A percentile compares a stretch with the other conserved stretches of the same genome.
Evolutionary conservation across 2,113 vertebrate genomes (phyloP).

Genomic region (Hypomesus transpacificus): DNA sequence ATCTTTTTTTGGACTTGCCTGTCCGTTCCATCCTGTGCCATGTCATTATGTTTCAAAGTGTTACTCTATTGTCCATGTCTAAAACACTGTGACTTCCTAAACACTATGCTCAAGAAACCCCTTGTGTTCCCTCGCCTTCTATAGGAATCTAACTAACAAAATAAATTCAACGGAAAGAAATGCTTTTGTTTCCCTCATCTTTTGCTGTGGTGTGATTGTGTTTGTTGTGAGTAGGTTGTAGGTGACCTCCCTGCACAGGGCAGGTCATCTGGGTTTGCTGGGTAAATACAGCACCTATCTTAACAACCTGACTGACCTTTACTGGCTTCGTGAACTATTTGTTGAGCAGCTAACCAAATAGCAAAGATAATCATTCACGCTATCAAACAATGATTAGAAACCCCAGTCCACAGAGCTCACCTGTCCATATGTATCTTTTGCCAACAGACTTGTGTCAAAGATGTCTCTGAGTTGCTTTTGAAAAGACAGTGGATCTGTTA

Average conservation of each 20-base stretch:
- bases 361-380: background rate
- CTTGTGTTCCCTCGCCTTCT: constrained; percentile 76
- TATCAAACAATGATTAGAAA: too few species aligned
- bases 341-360: background rate
- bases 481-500: too few species aligned
- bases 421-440: too few species aligned
- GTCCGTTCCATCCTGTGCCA: constrained; percentile 44
- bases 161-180: constrained; percentile 71
- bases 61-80: constrained; percentile 67
- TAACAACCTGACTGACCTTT: background rate
- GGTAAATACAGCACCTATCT: background rate
- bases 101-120: constrained; percentile 72
- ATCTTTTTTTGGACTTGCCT: constrained; percentile 57
- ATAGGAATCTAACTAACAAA: constrained; percentile 82
- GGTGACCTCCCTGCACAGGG: background rate
- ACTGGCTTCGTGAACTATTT: too few species aligned
- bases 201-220: constrained; percentile 8
- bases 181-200: constrained; percentile 18
- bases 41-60: constrained; percentile 53
- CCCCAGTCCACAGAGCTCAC: too few species aligned
- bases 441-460: too few species aligned
- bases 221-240: background rate
- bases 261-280: background rate
- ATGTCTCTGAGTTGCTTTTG: too few species aligned
- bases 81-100: constrained; percentile 82